Evolutionary conservation across 2,888 invertebrate species (phyloP), one percentile per base, ranked within the genome.

Genomic region (Trichacis sp.): DNA sequence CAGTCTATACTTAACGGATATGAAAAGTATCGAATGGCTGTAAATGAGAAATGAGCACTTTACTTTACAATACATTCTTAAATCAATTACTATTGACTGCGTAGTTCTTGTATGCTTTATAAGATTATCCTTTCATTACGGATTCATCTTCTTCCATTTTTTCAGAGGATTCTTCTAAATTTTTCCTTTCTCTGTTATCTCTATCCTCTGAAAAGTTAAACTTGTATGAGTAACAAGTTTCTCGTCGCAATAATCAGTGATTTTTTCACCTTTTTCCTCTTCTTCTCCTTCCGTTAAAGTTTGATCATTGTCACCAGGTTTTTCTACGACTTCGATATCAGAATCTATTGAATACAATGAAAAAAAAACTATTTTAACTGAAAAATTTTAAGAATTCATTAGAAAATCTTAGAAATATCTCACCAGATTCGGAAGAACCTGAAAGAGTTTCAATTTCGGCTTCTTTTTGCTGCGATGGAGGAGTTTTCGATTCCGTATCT

Each of bases 311-410:
- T 76, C 76, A 4, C 58, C 62, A 14, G 80, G 78, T 63, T 77
- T 79, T 65, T 83, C 82, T 12, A 83, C 80, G 3, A 83, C 80
- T 66, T 84, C 83, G 42, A 83, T 81, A 59, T 84, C 83, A 11
- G 81, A 83, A 72, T 84, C 83, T 82, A 56, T n/a, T n/a, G n/a
- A n/a, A n/a, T n/a, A n/a, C n/a, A n/a, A n/a, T n/a, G n/a, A n/a
- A n/a, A n/a, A n/a, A n/a, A n/a, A n/a, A n/a, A n/a, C n/a, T n/a
- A n/a, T n/a, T n/a, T n/a, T n/a, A n/a, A n/a, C n/a, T n/a, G n/a
- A n/a, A n/a, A n/a, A n/a, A n/a, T n/a, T n/a, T n/a, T n/a, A n/a
- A n/a, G n/a, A n/a, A n/a, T n/a, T n/a, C n/a, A 36, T 42, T 59
- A 29, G 54, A 47, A 51, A 49, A 29, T 11, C 11, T 1, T 30